Evolutionary conservation across 2,797 vertebrate genomes (phyloP), one percentile per base, ranked within the genome.

Genomic region (Alca torda): DNA sequence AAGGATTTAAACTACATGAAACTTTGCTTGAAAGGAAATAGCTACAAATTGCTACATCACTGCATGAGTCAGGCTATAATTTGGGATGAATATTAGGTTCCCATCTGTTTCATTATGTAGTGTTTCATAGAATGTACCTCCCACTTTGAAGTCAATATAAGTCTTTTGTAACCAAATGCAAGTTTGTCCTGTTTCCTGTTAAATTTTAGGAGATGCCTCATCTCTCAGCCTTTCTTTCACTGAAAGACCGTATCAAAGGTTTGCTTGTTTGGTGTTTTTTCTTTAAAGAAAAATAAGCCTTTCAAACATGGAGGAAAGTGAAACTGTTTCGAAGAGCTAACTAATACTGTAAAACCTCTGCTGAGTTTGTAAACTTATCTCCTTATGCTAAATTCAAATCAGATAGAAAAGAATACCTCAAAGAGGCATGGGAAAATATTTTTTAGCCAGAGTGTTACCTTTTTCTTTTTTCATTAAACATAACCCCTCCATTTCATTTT

Each of bases 381-480:
- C 19, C 23, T 83, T 91, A 72, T 17, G 13, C 45, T 53, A n/a
- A 79, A 46, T 61, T 72, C 15, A 14, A 50, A 83, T 61, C 26
- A 73, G 24, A 50, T 26, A 35, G 10, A 37, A 26, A 30, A 51
- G 43, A 77, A 37, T 33, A 75, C 10, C 31, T 90, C 18, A 21
- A 28, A 88, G 68, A 89, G 45, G 39, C 59, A 60, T 64, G 35
- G n/a, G 39, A 87, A 86, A 85, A 75, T 18, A 10, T 53, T 39
- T 57, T 77, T 28, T 23, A 83, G n/a, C 41, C 75, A 89, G 35
- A n/a, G 25, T 56, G 13, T 31, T 91, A 45, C 56, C 4, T 5
- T 50, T 93, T 94, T 68, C 16, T 67, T 84, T 86, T 92, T 95
- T 88, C 64, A 79, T 75, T 91, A 79, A 95, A 85, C 18, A 39